Base-by-base conservation (phyloP, 2,113 vertebrate genomes). In the Prochilodus magdalenae region DNA sequence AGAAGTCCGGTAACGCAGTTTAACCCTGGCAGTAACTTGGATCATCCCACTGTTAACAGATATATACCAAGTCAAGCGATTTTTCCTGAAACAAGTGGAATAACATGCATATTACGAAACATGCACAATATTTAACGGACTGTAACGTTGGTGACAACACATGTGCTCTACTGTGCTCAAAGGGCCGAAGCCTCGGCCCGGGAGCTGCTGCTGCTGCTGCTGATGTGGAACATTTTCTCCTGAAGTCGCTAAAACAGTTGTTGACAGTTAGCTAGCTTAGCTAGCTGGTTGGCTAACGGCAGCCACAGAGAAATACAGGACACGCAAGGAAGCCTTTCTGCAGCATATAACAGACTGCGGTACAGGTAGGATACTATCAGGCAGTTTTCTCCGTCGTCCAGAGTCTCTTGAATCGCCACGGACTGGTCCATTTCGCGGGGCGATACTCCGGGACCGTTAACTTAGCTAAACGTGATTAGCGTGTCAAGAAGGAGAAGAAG, bases 341-440 rank as follows among this genome's bases (percentile, higher is more conserved):
- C 26, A 14, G 44, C 29, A n/a, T 3, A n/a, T 30, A 44, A 51
- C 16, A 65, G 40, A 15, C 10, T 36, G 7, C 18, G n/a, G 30
- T 27, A 5, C 22, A 27, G 0, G 79, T 95, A 97, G 96, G 97
- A 98, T 99, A 98, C 95, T 88, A 94, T 92, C 27, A 92, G 59
- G 89, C 97, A 98, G 40, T 93, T 94, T 44, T 95, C 95, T 0
- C 82, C 93, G 0, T 55, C 83, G 4, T 85, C 84, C 83, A 98
- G 90, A 77, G 94, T 94, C 90, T 98, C 96, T 86, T 97, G 96
- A 89, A 98, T 95, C 0, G 95, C 96, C 26, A 95, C 92, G 22
- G 97, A 99, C 85, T 97, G 96, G 89, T 99, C 97, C 97, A 99
- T 97, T 11, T 51, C 47, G 49, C 60, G 30, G 36, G 36, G 36